Percentiles rank a stretch among this genome's conserved stretches.
Evolutionary conservation across 2,888 invertebrate species (phyloP).

Genomic region (Subacronicta megacephala): DNA sequence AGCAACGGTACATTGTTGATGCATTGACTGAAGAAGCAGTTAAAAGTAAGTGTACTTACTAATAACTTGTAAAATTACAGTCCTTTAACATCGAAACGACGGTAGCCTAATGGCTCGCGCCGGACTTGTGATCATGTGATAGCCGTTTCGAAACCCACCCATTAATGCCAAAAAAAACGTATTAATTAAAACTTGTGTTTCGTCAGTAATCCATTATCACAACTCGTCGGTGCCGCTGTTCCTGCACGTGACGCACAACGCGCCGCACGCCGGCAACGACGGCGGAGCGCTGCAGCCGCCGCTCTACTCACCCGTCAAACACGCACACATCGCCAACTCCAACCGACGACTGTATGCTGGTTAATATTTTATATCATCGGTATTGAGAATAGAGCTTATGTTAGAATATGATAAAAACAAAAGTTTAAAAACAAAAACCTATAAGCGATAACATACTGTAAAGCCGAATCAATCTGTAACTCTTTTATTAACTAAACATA

Average conservation of each 20-base stretch:
- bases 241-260: slow-evolving; percentile 94
- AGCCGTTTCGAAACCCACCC: no score
- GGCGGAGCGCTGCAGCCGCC: slow-evolving; percentile 94
- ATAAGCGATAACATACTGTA: no score
- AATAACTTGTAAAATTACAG: neutral
- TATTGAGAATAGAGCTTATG: no score
- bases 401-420: no score
- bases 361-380: no score
- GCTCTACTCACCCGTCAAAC: slow-evolving; percentile 90
- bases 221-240: slow-evolving; percentile 92
- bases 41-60: slow-evolving; percentile 68
- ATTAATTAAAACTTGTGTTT: no score
- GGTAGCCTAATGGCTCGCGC: no score
- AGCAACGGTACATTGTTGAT: slow-evolving; percentile 80
- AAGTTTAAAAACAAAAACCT: no score
- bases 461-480: no score
- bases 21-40: slow-evolving; percentile 81
- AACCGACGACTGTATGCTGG: slow-evolving; percentile 94
- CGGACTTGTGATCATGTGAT: no score
- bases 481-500: no score
- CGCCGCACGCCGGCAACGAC: slow-evolving; percentile 94
- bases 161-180: no score
- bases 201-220: slow-evolving; percentile 90
- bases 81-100: neutral
- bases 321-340: slow-evolving; percentile 92